phyloP scores from a whole-genome alignment of 1,140 invertebrate species.

The Popillia japonica region DNA sequence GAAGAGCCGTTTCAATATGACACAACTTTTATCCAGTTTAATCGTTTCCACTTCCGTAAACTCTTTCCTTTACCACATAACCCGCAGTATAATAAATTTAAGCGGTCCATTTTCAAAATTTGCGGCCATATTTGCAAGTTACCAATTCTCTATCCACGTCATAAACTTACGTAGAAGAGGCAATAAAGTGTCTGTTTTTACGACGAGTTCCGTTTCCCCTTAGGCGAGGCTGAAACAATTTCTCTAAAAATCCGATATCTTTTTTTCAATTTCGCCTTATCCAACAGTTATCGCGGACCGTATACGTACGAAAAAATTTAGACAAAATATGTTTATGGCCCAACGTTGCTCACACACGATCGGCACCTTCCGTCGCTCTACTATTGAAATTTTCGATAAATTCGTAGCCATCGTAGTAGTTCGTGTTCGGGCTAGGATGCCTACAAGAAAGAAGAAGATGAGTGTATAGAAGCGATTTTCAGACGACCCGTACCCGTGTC shows the following conservation, averaged over 20 bases:
- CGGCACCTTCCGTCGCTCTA: neutral
- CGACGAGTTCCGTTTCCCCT: neutral
- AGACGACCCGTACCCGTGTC: constrained; percentile 16
- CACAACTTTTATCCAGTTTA: no score
- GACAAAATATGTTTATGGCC: constrained; percentile 30
- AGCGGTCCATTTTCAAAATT: neutral
- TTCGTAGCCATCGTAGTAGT: neutral
- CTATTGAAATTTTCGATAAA: constrained; percentile 37
- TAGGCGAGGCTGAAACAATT: constrained; percentile 2
- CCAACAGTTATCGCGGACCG: neutral
- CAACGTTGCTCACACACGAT: neutral
- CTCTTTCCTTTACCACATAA: no score
- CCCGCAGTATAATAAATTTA: no score
- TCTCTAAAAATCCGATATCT: constrained; percentile 6
- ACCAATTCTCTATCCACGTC: neutral
- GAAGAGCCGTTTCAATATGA: no score
- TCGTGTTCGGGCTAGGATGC: neutral
- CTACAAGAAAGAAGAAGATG: neutral
- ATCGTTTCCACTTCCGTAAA: no score
- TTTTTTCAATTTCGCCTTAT: constrained; percentile 3
- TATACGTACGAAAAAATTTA: constrained; percentile 30
- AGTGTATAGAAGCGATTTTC: constrained; percentile 23
- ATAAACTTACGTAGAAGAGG: neutral
- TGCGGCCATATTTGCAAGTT: neutral
- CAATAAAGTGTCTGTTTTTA: constrained; percentile 2